A percentile compares a stretch with the other conserved stretches of the same genome.
Conservation (phyloP, 2,113 vertebrate genomes). For the Stictonetta naevosa region DNA sequence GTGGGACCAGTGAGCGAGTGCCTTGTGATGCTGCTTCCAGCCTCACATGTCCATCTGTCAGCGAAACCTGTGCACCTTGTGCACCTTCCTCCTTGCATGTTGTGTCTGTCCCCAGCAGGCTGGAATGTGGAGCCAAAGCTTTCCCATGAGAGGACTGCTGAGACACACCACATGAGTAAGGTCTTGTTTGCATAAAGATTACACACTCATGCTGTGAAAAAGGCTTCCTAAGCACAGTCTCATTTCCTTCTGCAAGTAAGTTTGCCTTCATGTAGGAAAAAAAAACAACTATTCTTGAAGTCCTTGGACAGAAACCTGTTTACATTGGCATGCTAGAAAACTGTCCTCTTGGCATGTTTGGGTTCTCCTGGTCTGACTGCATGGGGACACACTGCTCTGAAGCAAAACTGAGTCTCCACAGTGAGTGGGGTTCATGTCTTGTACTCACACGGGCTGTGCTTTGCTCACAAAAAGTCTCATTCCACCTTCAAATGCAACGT, state of each 20-base stretch:
- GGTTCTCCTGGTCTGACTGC: background rate
- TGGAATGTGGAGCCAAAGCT: background rate
- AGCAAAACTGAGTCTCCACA: background rate
- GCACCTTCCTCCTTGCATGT: accelerated
- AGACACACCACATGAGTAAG: background rate
- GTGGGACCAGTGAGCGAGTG: accelerated
- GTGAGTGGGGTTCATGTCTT: background rate
- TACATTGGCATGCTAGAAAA: accelerated
- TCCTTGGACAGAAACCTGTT: background rate
- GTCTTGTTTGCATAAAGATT: background rate
- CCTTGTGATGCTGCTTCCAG: background rate
- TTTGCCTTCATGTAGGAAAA: background rate
- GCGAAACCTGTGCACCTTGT: accelerated
- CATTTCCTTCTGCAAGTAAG: background rate
- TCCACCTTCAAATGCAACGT: background rate
- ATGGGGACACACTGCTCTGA: background rate
- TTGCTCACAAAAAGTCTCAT: background rate
- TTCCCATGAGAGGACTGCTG: background rate
- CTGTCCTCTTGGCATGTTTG: background rate
- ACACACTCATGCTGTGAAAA: background rate
- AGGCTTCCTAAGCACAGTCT: background rate
- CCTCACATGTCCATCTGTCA: accelerated
- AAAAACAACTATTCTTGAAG: background rate
- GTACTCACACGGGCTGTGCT: accelerated
- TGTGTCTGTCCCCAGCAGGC: accelerated